These are phyloP conservation scores for Sebastes paucispinis DNA, from an alignment of 2,797 vertebrate species.

Conservation along the genomic window DNA sequence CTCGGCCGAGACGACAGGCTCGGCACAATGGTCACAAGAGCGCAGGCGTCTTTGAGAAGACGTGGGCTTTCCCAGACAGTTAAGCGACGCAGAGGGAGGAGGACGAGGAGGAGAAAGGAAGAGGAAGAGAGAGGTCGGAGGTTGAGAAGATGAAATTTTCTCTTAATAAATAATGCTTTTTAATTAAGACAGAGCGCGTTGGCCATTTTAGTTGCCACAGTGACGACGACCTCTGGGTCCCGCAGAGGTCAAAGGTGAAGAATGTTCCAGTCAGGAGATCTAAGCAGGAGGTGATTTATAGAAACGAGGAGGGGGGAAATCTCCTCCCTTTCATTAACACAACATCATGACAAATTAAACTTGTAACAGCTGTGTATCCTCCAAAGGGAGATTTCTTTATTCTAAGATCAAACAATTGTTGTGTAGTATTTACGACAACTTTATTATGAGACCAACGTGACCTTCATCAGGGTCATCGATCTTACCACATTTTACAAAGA, in stretches of 20 bases:
- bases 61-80: conserved; percentile 54
- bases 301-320: background rate
- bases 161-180: conserved; percentile 70
- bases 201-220: conserved; percentile 64
- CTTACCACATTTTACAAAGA: background rate
- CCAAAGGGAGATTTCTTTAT: background rate
- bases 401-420: background rate
- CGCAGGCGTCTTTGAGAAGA: conserved; percentile 19
- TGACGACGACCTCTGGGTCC: conserved; percentile 57
- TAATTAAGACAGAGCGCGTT: conserved; percentile 68
- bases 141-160: conserved; percentile 66
- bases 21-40: conserved; percentile 50
- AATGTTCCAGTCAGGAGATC: conserved; percentile 73
- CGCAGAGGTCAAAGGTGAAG: conserved; percentile 69
- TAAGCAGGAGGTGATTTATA: conserved; percentile 64
- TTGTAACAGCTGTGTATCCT: conserved; percentile 23
- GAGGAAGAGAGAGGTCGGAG: conserved; percentile 47
- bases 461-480: background rate
- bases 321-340: conserved; percentile 21
- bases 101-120: background rate
- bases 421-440: background rate
- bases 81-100: conserved; percentile 27
- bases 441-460: background rate
- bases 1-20: conserved; percentile 61
- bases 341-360: conserved; percentile 45